Evolutionary conservation across 2,797 vertebrate species (phyloP).

Genomic region (Manis javanica): DNA sequence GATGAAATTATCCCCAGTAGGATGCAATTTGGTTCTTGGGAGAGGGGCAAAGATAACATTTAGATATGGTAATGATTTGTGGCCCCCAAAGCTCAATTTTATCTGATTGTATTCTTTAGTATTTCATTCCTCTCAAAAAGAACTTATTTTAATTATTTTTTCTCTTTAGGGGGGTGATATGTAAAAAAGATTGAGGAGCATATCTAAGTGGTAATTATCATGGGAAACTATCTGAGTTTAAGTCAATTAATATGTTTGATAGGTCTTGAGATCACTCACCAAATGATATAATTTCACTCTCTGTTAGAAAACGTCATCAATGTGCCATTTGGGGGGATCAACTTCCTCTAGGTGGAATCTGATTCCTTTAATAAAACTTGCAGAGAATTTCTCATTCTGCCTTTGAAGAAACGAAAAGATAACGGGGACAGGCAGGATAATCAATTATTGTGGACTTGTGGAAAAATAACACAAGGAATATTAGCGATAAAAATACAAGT

Average conservation of each 20-base stretch:
- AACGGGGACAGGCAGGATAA: not conserved
- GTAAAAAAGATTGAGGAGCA: not conserved
- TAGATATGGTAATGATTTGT: not conserved
- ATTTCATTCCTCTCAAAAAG: not conserved
- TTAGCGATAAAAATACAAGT: not conserved
- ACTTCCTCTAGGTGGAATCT: not conserved
- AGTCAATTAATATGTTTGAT: not conserved
- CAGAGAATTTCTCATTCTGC: not conserved
- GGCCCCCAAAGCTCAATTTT: not conserved
- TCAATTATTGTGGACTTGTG: not conserved
- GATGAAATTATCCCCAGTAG: accelerated
- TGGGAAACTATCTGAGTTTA: not conserved
- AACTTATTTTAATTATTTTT: not conserved
- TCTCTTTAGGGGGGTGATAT: not conserved
- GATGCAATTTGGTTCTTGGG: not conserved
- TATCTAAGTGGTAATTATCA: not conserved
- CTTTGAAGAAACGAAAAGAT: not conserved
- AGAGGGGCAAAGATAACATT: not conserved
- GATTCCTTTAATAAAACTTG: not conserved
- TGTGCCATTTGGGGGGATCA: not conserved
- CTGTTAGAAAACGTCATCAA: not conserved
- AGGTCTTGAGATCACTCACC: not conserved
- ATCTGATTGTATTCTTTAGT: not conserved
- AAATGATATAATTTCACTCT: not conserved
- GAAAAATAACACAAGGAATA: not conserved